Evolutionary conservation across 2,797 vertebrate species (phyloP), one percentile per base, ranked within the genome.

Genomic region (Helostoma temminkii): DNA sequence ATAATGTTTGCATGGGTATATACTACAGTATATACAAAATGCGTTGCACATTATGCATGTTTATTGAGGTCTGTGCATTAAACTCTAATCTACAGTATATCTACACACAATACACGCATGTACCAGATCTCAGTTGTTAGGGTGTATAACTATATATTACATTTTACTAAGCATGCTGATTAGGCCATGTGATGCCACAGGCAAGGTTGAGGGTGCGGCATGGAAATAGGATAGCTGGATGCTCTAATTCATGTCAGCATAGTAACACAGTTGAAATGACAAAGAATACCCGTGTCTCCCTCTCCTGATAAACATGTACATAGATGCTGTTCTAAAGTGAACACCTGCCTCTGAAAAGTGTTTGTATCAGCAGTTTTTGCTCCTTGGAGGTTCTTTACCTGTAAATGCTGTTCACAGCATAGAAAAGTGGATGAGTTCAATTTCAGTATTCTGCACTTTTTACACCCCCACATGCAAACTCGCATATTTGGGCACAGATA

Each of bases 181-280:
- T 22, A 74, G 77, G 75, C 54, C 76, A 81, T 58, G 57, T 60
- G 62, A 80, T 16, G 86, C 78, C 71, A 50, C 25, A 74, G 78
- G 83, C 70, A 69, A 83, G 72, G 81, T 66, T 80, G 80, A 84
- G 39, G 30, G 77, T 45, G 74, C 22, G 10, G 71, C 63, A 66
- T 74, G 69, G 76, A 87, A 89, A 84, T 69, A 74, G 70, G 75
- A 87, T 72, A 76, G 73, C 66, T 24, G 68, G 74, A 50, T 65
- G 70, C 71, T 43, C 71, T 69, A 60, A 74, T 81, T 81, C 71
- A 67, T 79, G 73, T 78, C 71, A 67, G 66, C 81, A 67, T 54
- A 48, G 78, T 79, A 69, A 87, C 74, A 80, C 67, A 68, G 62
- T 76, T 60, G 74, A 71, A 80, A 68, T 43, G 65, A 74, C 49